Base-by-base conservation (phyloP, 1,140 invertebrate species). In the Phocides pigmalion region DNA sequence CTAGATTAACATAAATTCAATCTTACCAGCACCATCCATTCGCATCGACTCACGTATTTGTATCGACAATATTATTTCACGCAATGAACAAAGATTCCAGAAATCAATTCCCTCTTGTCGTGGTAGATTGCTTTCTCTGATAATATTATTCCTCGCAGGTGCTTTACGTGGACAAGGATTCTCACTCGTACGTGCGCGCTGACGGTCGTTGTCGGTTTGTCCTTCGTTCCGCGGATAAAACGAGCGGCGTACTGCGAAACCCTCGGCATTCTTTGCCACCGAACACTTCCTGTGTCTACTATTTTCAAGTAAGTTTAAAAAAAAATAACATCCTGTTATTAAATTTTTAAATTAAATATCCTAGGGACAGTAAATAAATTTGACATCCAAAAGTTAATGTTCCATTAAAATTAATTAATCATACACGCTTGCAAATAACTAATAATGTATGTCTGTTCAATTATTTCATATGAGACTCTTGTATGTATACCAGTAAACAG, bases 261-360 rank as follows among this genome's bases (percentile, higher is more conserved):
- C 96, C 96, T 0, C 77, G 93, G 4, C 96, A 97, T 81, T 96
- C 96, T 0, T 80, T 97, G 22, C 95, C 96, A 1, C 94, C 95
- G 4, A 96, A 97, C 76, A 96, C 95, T 3, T 97, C 95, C 1
- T 97, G 96, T 78, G 93, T 95, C 51, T 97, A 96, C 87, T 95
- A 96, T 75, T 94, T 97, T 71, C 94, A 95, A 68, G 96, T 91
- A 70, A 76, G 62, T 69, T 11, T 8, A 53, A n/a, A n/a, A n/a
- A n/a, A n/a, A n/a, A n/a, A n/a, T n/a, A n/a, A n/a, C n/a, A n/a
- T n/a, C n/a, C n/a, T n/a, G n/a, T n/a, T n/a, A n/a, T n/a, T n/a
- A n/a, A n/a, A n/a, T n/a, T n/a, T n/a, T n/a, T n/a, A n/a, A n/a
- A n/a, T n/a, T n/a, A n/a, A n/a, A n/a, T n/a, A n/a, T n/a, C n/a